These are phyloP conservation scores for Latrodectus elegans DNA, from an alignment of 2,888 invertebrate genomes.

Conservation along the genomic window DNA sequence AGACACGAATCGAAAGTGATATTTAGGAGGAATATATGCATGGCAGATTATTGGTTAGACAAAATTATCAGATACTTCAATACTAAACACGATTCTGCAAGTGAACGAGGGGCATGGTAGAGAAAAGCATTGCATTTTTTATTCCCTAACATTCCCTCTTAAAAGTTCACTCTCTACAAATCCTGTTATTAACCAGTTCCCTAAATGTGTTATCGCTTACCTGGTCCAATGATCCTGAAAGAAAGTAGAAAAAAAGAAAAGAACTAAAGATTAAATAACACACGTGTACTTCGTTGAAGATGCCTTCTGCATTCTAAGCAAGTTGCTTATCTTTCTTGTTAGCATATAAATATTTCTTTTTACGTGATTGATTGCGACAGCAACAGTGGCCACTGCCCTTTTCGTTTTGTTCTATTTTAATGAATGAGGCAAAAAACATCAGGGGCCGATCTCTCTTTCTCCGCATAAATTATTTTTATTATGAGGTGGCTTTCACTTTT, in stretches of 20 bases:
- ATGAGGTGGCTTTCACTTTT: too few species aligned
- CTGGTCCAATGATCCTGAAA: background rate
- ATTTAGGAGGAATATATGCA: too few species aligned
- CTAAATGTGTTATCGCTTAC: background rate
- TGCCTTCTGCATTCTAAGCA: constrained; percentile 21
- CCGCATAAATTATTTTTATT: too few species aligned
- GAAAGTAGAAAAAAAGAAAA: background rate
- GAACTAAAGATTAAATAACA: background rate
- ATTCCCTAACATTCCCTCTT: background rate
- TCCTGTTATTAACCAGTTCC: background rate
- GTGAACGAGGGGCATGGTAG: too few species aligned
- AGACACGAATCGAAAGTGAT: too few species aligned
- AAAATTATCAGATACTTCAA: too few species aligned
- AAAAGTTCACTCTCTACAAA: background rate
- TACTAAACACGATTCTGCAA: too few species aligned
- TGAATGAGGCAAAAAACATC: background rate
- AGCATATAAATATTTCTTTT: background rate
- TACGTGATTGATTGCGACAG: constrained; percentile 16
- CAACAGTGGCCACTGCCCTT: background rate
- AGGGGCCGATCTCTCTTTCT: too few species aligned
- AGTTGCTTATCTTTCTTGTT: constrained; percentile 1
- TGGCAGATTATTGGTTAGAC: too few species aligned
- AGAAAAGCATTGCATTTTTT: background rate
- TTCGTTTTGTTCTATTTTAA: constrained; percentile 1
- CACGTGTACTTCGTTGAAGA: background rate